A percentile compares a stretch with the other conserved stretches of the same genome.
These are phyloP conservation scores for Nesoenas mayeri DNA, from an alignment of 2,113 vertebrate species.

Conservation along the genomic window DNA sequence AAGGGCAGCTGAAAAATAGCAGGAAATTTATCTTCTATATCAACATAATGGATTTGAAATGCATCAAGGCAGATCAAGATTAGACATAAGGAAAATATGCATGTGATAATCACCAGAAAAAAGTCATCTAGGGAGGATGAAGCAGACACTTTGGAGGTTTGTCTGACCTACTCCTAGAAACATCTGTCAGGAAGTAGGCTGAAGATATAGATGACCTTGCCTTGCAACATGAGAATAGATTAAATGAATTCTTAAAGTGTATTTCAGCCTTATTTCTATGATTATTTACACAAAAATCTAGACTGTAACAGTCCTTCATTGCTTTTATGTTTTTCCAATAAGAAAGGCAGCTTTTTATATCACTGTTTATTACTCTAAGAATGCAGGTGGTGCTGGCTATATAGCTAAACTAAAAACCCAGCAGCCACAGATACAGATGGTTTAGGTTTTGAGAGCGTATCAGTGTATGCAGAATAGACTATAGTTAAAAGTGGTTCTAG, in stretches of 20 bases:
- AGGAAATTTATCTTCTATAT: background rate
- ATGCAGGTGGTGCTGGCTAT: background rate
- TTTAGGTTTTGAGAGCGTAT: background rate
- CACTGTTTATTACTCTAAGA: background rate
- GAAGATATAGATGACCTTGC: background rate
- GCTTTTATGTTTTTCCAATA: conserved; percentile 32
- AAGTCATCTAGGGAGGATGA: background rate
- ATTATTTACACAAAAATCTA: conserved; percentile 20
- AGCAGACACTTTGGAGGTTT: background rate
- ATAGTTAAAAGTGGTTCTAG: background rate
- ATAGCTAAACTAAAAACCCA: background rate
- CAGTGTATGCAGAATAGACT: background rate
- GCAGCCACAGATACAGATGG: background rate
- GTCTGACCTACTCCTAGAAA: background rate
- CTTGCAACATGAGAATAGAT: background rate
- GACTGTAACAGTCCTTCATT: background rate
- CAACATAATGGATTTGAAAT: background rate
- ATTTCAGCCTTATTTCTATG: background rate
- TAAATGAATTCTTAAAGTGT: background rate
- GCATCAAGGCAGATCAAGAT: conserved; percentile 22
- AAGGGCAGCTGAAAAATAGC: background rate
- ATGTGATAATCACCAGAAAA: background rate
- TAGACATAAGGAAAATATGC: conserved; percentile 21
- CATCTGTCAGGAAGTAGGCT: conserved; percentile 38
- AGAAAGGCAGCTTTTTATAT: background rate